Evolutionary conservation across 1,140 invertebrate species (phyloP), one percentile per base, ranked within the genome.

Genomic region (Pseudomyrmex pallidus): DNA sequence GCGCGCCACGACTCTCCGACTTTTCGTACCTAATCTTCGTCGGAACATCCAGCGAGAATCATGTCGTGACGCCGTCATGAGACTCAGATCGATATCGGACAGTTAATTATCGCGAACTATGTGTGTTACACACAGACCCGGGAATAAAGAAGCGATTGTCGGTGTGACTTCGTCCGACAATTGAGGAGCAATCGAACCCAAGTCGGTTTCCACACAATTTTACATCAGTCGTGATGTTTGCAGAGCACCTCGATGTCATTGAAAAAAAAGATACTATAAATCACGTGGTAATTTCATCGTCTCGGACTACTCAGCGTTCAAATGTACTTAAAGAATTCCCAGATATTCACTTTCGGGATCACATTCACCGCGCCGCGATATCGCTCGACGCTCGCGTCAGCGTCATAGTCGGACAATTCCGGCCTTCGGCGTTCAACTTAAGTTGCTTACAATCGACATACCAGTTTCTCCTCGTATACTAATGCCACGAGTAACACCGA

Each of bases 391-490:
- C 52, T 35, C 62, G 61, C 73, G 73, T 77, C 74, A 68, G 44
- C 54, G 76, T 72, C 54, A 48, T 22, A 63, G 22, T 46, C 22
- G 22, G n/a, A 63, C 74, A 68, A 68, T 80, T 22, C 44, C 35
- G 63, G 64, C 76, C 54, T 66, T 77, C 62, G 35, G 35, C 66
- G 54, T 70, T 50, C 54, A 78, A 68, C 64, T 78, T 44, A 48
- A 61, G 54, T 44, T 68, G 63, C 54, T 80, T 46, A 80, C 76
- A 80, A 72, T 80, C 66, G 76, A 80, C 76, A 70, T 70, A 80
- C 76, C 76, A 80, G 20, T 70, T 35, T 35, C 54, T 13, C 44
- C 44, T 70, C 76, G 54, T 77, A 44, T 44, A 46, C 56, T 80
- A 80, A 80, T 72, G 68, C 68, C 68, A 56, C 52, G 25, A 72